Evolutionary conservation across 2,888 invertebrate species (phyloP).

Genomic region (Tetragonisca angustula): DNA sequence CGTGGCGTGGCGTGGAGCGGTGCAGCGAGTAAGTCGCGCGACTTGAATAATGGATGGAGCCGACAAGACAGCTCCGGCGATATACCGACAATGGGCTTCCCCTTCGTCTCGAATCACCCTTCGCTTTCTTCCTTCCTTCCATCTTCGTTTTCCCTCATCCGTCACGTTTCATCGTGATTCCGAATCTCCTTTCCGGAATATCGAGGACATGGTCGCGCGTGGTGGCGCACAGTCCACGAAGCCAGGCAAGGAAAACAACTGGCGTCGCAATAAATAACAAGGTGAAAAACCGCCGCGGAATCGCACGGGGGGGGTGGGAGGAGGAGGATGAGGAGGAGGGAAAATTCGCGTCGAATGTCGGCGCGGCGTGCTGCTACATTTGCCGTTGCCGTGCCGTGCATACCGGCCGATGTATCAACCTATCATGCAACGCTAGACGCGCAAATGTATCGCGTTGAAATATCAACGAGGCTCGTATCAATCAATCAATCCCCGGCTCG

Average conservation of each 20-base stretch:
- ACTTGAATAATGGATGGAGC: slow-evolving; percentile 78
- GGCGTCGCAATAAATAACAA: slow-evolving; percentile 48
- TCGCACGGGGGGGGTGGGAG: neutral
- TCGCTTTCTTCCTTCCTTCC: slow-evolving; percentile 64
- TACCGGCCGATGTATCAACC: slow-evolving; percentile 19
- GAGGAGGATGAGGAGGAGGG: too few species aligned
- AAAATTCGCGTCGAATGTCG: neutral
- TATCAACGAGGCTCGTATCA: neutral
- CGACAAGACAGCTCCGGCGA: slow-evolving; percentile 70
- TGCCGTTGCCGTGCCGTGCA: neutral
- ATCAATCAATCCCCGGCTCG: neutral
- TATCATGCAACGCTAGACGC: slow-evolving; percentile 2
- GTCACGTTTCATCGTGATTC: slow-evolving; percentile 69
- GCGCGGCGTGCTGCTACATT: neutral
- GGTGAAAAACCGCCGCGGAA: slow-evolving; percentile 8
- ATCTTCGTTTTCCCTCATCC: slow-evolving; percentile 36
- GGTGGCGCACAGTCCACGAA: neutral
- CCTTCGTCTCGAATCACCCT: slow-evolving; percentile 60
- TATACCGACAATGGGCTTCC: slow-evolving; percentile 66
- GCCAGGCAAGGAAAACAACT: slow-evolving; percentile 12
- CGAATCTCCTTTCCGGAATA: slow-evolving; percentile 42
- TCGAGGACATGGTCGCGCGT: slow-evolving; percentile 10
- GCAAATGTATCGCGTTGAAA: neutral
- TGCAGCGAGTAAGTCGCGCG: slow-evolving; percentile 74
- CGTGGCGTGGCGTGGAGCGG: slow-evolving; percentile 61